Base-by-base conservation (phyloP, 2,888 invertebrate species). In the Pilophorus perplexus region DNA sequence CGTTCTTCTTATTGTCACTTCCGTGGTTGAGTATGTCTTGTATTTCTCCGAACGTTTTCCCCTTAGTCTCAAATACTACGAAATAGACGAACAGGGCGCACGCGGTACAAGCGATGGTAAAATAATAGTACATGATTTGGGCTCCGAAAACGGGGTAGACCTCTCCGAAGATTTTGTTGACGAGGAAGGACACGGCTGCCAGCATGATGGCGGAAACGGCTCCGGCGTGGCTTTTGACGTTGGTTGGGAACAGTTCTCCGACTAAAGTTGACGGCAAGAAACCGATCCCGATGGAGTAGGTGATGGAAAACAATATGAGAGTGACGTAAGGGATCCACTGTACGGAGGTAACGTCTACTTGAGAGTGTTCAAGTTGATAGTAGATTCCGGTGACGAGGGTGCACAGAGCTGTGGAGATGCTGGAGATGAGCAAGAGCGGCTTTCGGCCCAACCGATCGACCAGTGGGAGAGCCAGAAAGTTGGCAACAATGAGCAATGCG, bases 281-380 rank as follows among this genome's bases (percentile, higher is more conserved):
- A 80, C 72, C 72, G 25, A 85, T 76, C 0, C 85, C 85, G 1
- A 82, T 74, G 0, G 84, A 81, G 57, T 83, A 83, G n/a, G 83
- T 75, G 2, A 84, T 74, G 59, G 83, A 82, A 72, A 84, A 85
- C n/a, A 81, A 76, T 42, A 84, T 74, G 1, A 85, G 78, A 0
- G 83, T 84, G 0, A 79, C 74, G 40, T 84, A 73, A 6, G 74
- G 73, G 50, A 85, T 72, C 75, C 81, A 79, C 0, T 81, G 79
- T 0, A 77, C 74, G 1, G 75, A 72, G 1, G 80, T 69, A 1
- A 74, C 76, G n/a, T 77, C 70, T 10, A 38, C 20, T 8, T 33
- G 18, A 3, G 6, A 38, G 25, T 42, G n/a, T 1, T 65, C 25
- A 40, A 69, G 28, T 55, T 68, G 69, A 64, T 70, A 73, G 54